Percentiles rank a stretch among this genome's conserved stretches.
phyloP scores from a whole-genome alignment of 2,113 vertebrate species.

The Cyanistes caeruleus region DNA sequence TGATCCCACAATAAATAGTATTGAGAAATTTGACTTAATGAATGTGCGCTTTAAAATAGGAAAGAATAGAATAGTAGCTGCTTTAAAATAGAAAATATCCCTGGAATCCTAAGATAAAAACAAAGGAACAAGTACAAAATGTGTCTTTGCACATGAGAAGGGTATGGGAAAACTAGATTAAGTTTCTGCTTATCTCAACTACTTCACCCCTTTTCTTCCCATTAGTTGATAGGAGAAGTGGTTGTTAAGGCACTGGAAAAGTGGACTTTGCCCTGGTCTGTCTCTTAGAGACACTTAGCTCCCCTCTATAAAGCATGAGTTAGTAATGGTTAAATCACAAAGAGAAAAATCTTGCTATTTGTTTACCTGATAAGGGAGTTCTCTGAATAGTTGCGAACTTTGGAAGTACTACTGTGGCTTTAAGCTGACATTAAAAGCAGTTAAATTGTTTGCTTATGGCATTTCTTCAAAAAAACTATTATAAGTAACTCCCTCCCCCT shows the following conservation, averaged over 20 bases:
- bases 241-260: background rate
- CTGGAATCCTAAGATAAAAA: background rate
- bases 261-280: background rate
- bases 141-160: background rate
- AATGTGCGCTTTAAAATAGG: background rate
- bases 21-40: background rate
- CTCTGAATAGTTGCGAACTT: background rate
- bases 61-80: too few relatives aligned
- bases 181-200: background rate
- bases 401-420: background rate
- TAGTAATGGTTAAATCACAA: background rate
- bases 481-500: constrained; percentile 13
- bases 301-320: background rate
- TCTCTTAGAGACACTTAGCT: background rate
- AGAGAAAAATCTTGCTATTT: background rate
- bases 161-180: background rate
- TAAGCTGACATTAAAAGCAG: background rate
- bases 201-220: background rate
- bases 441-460: constrained; percentile 13
- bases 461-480: constrained; percentile 38
- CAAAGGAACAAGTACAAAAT: background rate
- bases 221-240: constrained; percentile 6
- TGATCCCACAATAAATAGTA: background rate
- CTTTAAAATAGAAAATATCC: background rate
- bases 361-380: background rate